These are phyloP conservation scores for Papilio glaucus DNA, from an alignment of 1,140 invertebrate species.

Conservation along the genomic window DNA sequence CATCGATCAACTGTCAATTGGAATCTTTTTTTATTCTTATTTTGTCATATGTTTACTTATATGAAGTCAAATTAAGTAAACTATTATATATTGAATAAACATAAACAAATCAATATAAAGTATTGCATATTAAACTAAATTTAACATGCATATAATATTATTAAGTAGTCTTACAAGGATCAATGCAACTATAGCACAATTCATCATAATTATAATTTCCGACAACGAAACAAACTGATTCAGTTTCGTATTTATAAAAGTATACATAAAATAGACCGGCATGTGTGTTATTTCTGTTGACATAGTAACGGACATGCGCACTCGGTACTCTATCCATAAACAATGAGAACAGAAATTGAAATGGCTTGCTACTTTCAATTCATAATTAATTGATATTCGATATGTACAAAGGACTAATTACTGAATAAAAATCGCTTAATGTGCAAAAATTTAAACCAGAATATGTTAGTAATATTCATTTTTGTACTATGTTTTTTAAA, in stretches of 20 bases:
- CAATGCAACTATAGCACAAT: too few species aligned
- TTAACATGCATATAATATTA: too few species aligned
- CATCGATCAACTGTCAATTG: too few species aligned
- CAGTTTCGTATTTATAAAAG: conserved; percentile 17
- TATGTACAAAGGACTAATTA: conserved; percentile 4
- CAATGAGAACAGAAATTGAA: conserved; percentile 65
- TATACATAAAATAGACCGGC: background rate
- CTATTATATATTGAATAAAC: too few species aligned
- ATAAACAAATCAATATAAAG: too few species aligned
- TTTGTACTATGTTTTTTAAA: background rate
- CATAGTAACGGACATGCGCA: conserved; percentile 76
- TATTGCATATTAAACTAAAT: too few species aligned
- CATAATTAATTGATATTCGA: background rate
- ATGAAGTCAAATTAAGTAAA: too few species aligned
- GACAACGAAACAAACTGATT: background rate
- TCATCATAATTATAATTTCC: too few species aligned
- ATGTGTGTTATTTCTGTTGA: conserved; percentile 64
- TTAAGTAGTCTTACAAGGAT: too few species aligned
- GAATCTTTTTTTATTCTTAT: too few species aligned
- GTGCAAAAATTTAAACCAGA: background rate
- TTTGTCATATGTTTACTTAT: too few species aligned
- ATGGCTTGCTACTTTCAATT: conserved; percentile 31
- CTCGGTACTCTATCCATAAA: conserved; percentile 64
- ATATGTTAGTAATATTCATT: background rate
- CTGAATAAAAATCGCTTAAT: background rate